phyloP scores from a whole-genome alignment of 2,888 invertebrate genomes.

The Heliconius aoede region DNA sequence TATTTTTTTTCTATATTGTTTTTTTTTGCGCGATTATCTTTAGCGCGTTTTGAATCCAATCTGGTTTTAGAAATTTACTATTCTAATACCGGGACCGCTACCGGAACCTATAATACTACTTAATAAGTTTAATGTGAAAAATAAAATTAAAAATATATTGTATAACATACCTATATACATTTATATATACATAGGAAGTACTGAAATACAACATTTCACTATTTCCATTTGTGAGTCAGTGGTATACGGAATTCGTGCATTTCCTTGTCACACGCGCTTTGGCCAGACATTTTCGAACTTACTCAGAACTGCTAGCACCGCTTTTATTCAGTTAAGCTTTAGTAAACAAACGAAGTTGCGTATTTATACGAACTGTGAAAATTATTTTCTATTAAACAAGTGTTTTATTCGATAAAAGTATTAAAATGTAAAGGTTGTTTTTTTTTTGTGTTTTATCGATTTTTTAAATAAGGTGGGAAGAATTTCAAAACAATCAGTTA shows the following conservation, averaged over 20 bases:
- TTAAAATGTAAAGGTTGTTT: not conserved
- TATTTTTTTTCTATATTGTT: too few species aligned
- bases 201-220: not conserved
- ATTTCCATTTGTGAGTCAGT: conserved; percentile 1
- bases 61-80: too few species aligned
- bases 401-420: not conserved
- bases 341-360: conserved; percentile 14
- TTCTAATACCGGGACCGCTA: too few species aligned
- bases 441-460: not conserved
- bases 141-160: too few species aligned
- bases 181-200: not conserved
- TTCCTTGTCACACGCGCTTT: conserved; percentile 26
- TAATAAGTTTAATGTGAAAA: too few species aligned
- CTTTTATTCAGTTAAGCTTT: conserved; percentile 28
- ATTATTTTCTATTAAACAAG: not conserved
- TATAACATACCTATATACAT: not conserved
- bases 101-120: not conserved
- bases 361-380: conserved; percentile 7
- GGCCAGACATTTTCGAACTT: conserved; percentile 25
- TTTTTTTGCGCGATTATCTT: too few species aligned
- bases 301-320: conserved; percentile 22
- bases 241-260: conserved; percentile 20
- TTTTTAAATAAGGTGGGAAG: not conserved
- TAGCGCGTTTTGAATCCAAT: too few species aligned
- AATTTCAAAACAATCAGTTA: too few species aligned